Evolutionary conservation across 2,113 vertebrate species (phyloP).

Genomic region (Rynchops niger): DNA sequence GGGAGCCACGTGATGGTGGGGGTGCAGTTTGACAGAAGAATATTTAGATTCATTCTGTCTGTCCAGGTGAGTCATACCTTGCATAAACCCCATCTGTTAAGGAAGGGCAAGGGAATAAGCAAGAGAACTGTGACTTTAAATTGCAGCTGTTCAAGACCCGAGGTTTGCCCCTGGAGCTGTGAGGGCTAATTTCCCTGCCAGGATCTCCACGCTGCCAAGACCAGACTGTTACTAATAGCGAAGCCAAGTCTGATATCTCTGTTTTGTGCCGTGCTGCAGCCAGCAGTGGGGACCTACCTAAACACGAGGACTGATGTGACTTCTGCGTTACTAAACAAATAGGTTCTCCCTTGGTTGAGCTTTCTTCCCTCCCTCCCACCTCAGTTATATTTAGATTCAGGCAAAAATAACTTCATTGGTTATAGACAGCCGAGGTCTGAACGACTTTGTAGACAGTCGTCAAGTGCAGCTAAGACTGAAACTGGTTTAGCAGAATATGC

Average conservation of each 20-base stretch:
- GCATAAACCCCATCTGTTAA: conserved; percentile 46
- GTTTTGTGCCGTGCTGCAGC: background rate
- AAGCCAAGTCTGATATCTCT: background rate
- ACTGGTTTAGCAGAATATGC: background rate
- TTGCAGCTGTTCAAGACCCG: background rate
- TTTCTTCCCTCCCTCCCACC: background rate
- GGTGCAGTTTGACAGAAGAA: conserved; percentile 7
- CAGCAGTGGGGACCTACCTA: background rate
- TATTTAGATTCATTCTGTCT: conserved; percentile 22
- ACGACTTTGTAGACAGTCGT: background rate
- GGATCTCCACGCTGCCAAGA: background rate
- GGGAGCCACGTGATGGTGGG: background rate
- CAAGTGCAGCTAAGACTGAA: background rate
- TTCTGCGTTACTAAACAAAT: background rate
- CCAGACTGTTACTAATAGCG: background rate
- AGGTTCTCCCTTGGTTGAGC: background rate
- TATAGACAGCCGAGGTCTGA: background rate
- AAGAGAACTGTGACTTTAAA: conserved; percentile 6
- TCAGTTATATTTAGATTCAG: background rate
- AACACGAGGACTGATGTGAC: background rate
- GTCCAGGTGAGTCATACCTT: conserved; percentile 38
- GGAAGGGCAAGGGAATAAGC: conserved; percentile 31
- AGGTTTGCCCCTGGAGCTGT: conserved; percentile 27
- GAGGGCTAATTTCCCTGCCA: conserved; percentile 27
- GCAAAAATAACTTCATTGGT: background rate